Evolutionary conservation across 2,113 vertebrate species (phyloP), one percentile per base, ranked within the genome.

Genomic region (Rattus norvegicus): DNA sequence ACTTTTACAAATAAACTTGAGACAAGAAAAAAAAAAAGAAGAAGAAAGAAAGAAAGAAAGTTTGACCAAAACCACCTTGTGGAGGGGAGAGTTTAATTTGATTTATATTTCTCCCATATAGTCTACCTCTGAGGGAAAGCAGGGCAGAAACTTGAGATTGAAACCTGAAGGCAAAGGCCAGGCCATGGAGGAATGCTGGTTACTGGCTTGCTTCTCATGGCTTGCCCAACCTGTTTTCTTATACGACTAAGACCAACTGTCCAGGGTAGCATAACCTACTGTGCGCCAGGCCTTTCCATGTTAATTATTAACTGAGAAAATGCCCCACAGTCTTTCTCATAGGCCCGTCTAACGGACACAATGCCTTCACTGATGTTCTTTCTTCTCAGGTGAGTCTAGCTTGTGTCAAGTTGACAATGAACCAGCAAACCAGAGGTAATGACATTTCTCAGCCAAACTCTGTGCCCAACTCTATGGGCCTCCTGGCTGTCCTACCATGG

Each of bases 391-490:
- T 0, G 19, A 81, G 9, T 56, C 79, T 33, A 81, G 30, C 33
- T 81, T 56, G 19, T 12, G 12, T 56, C 52, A n/a, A 22, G 52
- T n/a, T n/a, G 52, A 54, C 52, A 56, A 56, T 9, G n/a, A 81
- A 22, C 17, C 52, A 22, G 10, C 0, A 1, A 56, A 52, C 33
- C 52, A 24, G 36, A 75, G 33, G 70, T 16, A 2, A n/a, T 33
- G 43, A 43, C 7, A 4, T 19, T 63, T 7, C 67, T 61, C 20
- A 16, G 30, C 4, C 47, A 56, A 77, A 4, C 20, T 17, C 11
- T 33, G 12, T 5, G 5, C 8, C 2, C 12, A 12, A 28, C 5
- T 30, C n/a, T n/a, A 6, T 16, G 54, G 16, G 7, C n/a, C 59
- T 69, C 39, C 33, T 73, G 49, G 73, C 24, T 63, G 39, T 47